Conservation (phyloP, 2,113 vertebrate species). For the Morphnarchus princeps region DNA sequence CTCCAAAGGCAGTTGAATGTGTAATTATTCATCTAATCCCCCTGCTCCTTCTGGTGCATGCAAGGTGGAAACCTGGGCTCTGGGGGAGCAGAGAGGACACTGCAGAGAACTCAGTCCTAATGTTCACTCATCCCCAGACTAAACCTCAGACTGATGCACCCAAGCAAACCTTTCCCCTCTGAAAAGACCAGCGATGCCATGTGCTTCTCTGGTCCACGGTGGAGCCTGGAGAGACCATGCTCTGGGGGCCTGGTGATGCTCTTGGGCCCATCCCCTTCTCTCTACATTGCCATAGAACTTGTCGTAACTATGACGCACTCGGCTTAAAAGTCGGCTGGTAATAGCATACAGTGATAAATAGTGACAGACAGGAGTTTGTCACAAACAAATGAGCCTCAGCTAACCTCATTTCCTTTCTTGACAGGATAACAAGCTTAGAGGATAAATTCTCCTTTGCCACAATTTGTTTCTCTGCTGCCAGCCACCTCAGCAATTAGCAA, state of each 20-base stretch:
- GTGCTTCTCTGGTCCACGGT: neutral
- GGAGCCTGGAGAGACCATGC: neutral
- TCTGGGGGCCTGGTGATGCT: neutral
- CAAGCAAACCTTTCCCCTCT: neutral
- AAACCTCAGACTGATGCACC: neutral
- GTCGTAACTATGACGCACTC: neutral
- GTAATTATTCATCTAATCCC: neutral
- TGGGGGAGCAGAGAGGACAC: neutral
- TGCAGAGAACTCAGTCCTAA: neutral
- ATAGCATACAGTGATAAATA: neutral
- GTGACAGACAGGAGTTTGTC: conserved; percentile 24
- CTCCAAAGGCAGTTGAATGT: neutral
- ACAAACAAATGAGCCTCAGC: conserved; percentile 56
- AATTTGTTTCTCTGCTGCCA: conserved; percentile 13
- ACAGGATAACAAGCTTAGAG: conserved; percentile 54
- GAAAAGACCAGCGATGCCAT: neutral
- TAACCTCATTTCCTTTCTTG: conserved; percentile 55
- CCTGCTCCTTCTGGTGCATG: neutral
- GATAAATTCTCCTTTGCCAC: conserved; percentile 30
- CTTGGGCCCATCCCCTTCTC: neutral
- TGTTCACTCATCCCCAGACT: neutral
- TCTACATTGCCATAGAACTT: neutral
- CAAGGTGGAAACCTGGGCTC: neutral
- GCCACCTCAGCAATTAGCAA: conserved; percentile 31
- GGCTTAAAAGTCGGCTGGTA: neutral